phyloP scores from a whole-genome alignment of 2,888 invertebrate species.

The Noctuana brunneofusca region DNA sequence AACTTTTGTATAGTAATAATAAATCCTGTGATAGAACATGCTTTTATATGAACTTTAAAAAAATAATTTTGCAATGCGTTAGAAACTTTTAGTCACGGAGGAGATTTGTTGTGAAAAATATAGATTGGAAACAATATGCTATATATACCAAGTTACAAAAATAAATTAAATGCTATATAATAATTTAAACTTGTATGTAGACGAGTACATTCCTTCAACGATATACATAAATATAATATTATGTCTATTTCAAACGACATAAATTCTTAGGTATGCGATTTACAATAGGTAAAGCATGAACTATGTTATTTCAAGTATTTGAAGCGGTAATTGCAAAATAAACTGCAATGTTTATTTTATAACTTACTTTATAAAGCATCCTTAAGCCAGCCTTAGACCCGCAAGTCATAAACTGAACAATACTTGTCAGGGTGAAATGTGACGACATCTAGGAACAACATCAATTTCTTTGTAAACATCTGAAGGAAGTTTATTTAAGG shows the following conservation, averaged over 20 bases:
- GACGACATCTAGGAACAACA: slow-evolving; percentile 33
- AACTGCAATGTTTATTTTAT: slow-evolving; percentile 18
- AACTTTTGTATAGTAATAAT: background rate
- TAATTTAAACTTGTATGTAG: too few species aligned
- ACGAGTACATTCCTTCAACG: too few species aligned
- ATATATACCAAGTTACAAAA: background rate
- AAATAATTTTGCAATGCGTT: background rate
- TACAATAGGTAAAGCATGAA: background rate
- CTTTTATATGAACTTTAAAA: background rate
- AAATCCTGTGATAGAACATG: background rate
- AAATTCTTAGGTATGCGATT: too few species aligned
- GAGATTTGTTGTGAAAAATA: background rate
- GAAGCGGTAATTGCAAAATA: slow-evolving; percentile 10
- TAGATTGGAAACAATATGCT: too few species aligned
- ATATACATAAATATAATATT: too few species aligned
- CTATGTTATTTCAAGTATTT: slow-evolving; percentile 4
- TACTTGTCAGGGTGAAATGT: slow-evolving; percentile 23
- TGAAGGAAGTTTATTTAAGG: slow-evolving; percentile 56
- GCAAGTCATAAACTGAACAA: slow-evolving; percentile 21
- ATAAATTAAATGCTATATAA: background rate
- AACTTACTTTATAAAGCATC: background rate
- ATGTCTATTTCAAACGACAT: too few species aligned
- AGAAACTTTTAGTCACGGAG: background rate
- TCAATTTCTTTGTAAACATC: slow-evolving; percentile 36
- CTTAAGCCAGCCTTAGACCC: background rate